A percentile compares a stretch with the other conserved stretches of the same genome.
phyloP scores from a whole-genome alignment of 2,797 vertebrate genomes.

The Scolopax rusticola region DNA sequence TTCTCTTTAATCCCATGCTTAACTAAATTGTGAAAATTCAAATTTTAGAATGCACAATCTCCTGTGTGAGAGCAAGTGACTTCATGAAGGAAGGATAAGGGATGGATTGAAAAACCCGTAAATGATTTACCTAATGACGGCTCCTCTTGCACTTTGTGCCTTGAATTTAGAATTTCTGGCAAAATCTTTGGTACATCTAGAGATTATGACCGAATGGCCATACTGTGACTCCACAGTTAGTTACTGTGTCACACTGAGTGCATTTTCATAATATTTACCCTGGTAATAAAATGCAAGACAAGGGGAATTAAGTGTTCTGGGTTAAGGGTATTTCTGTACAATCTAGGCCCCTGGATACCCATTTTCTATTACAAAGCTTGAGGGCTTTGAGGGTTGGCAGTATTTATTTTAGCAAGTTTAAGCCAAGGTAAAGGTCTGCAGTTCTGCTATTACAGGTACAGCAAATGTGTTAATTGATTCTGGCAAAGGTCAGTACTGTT shows the following conservation, averaged over 20 bases:
- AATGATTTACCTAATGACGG: neutral
- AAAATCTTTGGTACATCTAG: neutral
- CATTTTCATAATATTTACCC: neutral
- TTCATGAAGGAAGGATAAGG: neutral
- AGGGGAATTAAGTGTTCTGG: neutral
- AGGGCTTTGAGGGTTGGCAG: neutral
- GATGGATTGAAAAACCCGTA: neutral
- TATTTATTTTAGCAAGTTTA: neutral
- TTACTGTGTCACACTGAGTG: fast-evolving
- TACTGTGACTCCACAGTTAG: neutral
- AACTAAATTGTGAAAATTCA: neutral
- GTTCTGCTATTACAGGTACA: neutral
- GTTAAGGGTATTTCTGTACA: neutral
- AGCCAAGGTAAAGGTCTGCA: neutral
- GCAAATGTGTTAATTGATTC: neutral
- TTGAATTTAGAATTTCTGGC: constrained; percentile 3
- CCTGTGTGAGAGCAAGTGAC: neutral
- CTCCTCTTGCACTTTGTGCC: neutral
- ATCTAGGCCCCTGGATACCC: neutral
- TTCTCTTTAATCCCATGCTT: neutral
- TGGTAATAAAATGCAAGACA: neutral
- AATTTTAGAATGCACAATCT: fast-evolving
- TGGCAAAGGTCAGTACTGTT: neutral
- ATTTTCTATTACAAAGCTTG: neutral
- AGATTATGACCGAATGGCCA: neutral